Conservation (phyloP, 2,888 invertebrate species). For the Xanthorhoe designata region DNA sequence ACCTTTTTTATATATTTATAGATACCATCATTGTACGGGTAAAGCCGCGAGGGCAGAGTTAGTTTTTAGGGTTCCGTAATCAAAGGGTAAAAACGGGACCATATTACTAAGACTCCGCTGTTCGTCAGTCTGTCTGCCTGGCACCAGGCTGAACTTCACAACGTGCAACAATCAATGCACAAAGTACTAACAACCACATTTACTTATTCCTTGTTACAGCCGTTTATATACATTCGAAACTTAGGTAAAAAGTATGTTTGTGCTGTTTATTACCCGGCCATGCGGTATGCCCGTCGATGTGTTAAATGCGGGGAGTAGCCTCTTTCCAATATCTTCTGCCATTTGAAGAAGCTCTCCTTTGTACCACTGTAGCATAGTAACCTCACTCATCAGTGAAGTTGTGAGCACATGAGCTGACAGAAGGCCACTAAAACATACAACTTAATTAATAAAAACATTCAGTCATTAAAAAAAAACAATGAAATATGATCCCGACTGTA, state of each 20-base stretch:
- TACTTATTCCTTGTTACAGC: background rate
- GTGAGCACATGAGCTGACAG: constrained; percentile 97
- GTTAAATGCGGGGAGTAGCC: constrained; percentile 98
- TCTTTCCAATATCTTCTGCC: constrained; percentile 96
- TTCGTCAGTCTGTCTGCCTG: too few species aligned
- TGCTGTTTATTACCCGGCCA: constrained; percentile 88
- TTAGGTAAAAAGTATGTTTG: background rate
- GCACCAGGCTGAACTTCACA: too few species aligned
- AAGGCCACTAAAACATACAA: constrained; percentile 88
- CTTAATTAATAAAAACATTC: background rate
- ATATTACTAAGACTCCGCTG: too few species aligned
- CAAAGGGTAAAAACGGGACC: too few species aligned
- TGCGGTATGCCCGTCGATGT: constrained; percentile 98
- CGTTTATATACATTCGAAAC: background rate
- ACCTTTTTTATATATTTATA: too few species aligned
- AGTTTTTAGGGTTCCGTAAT: too few species aligned
- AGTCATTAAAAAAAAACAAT: too few species aligned
- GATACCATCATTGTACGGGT: too few species aligned
- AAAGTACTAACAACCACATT: too few species aligned
- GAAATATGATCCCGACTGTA: too few species aligned
- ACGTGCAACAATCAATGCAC: background rate
- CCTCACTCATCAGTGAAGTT: constrained; percentile 91
- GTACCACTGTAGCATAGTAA: constrained; percentile 92
- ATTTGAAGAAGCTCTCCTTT: constrained; percentile 93
- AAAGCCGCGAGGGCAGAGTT: too few species aligned